Percentiles rank a stretch among this genome's conserved stretches.
phyloP scores from a whole-genome alignment of 1,140 invertebrate species.

The Brachionus calyciflorus region DNA sequence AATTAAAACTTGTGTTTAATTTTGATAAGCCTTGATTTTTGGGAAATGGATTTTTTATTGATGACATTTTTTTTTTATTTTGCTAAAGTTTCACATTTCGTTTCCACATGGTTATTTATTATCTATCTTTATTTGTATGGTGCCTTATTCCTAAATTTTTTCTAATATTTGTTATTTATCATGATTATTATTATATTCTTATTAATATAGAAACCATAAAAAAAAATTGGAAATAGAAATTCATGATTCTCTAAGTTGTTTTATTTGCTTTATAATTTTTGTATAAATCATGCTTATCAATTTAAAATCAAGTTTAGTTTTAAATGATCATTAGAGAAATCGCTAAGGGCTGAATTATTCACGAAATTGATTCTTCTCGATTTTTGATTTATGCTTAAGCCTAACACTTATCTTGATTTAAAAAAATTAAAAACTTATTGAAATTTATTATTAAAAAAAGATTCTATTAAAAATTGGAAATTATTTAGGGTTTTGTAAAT shows the following conservation, averaged over 20 bases:
- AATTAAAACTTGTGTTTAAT: neutral
- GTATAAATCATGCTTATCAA: conserved; percentile 34
- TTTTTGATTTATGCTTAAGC: too few species aligned
- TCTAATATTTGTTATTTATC: conserved; percentile 8
- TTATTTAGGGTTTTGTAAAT: too few species aligned
- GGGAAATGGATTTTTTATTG: conserved; percentile 29
- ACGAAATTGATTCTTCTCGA: too few species aligned
- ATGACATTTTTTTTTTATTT: neutral
- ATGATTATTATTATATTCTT: too few species aligned
- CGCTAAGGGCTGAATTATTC: too few species aligned
- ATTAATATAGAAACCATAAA: too few species aligned
- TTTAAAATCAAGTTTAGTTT: conserved; percentile 11
- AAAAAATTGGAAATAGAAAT: too few species aligned
- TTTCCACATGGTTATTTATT: conserved; percentile 36
- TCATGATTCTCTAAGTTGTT: neutral
- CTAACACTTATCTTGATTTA: too few species aligned
- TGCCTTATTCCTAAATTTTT: neutral
- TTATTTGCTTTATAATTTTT: conserved; percentile 7
- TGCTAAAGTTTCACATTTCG: neutral
- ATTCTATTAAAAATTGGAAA: too few species aligned
- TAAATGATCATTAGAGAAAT: too few species aligned
- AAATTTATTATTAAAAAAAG: too few species aligned
- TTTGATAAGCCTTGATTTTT: conserved; percentile 1
- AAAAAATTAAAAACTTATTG: too few species aligned
- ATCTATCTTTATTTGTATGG: conserved; percentile 33